Evolutionary conservation across 2,888 invertebrate species (phyloP), one percentile per base, ranked within the genome.

Genomic region (Fragum sueziense): DNA sequence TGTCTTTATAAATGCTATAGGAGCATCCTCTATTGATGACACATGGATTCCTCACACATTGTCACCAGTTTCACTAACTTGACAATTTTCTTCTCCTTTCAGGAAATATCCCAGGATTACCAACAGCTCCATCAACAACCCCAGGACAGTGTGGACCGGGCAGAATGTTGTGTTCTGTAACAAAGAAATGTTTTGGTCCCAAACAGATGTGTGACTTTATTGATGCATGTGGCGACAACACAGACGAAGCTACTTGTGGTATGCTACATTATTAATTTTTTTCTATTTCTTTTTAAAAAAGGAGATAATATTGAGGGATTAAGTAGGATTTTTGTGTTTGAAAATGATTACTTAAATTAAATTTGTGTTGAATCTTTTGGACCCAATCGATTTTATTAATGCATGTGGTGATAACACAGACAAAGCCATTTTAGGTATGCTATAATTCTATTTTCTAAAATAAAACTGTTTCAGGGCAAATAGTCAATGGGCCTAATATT

Each of bases 171-270:
- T 90, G 90, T 79, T n/a, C 70, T 1, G 72, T 67, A 14, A 85
- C 82, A 69, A 81, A 83, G 6, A 87, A 88, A 54, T 90, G 89
- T 70, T 89, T 86, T 54, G 37, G 78, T 6, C 73, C 54, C 20
- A 67, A 62, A 27, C 81, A 88, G 61, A 77, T 78, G 41, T 90
- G 90, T 84, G 87, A 90, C 84, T 90, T 90, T 70, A 73, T 87
- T 41, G 86, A 87, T 68, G 87, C 88, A 52, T 90, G 90, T 78
- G 87, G 87, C 2, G 90, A 90, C 65, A 84, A 82, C 71, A 85
- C 87, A 29, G 90, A 90, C 82, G 90, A 90, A 77, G 22, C 22
- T 0, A 68, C 77, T 6, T 90, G 90, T 85, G 90, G 90, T 89
- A 85, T 59, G 87, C 25, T 14, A 54, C 11, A 29, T 41, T 27